These are phyloP conservation scores for Verasper variegatus DNA, from an alignment of 2,113 vertebrate genomes.

Conservation along the genomic window DNA sequence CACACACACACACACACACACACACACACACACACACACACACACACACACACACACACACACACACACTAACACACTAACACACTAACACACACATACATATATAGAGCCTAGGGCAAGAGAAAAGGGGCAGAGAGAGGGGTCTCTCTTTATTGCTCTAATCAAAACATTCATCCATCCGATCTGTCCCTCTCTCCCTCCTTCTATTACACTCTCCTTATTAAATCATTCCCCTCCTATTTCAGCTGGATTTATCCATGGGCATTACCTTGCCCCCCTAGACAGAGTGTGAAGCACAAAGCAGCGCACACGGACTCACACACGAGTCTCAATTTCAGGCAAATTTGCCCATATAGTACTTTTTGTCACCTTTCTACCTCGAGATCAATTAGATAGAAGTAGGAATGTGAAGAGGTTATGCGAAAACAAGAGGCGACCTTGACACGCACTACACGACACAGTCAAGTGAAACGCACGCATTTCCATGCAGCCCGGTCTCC, in stretches of 20 bases:
- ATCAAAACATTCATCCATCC: slow-evolving; percentile 77
- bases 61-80: background rate
- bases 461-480: slow-evolving; percentile 20
- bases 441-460: slow-evolving; percentile 3
- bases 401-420: slow-evolving; percentile 16
- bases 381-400: slow-evolving; percentile 53
- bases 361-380: background rate
- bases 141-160: slow-evolving; percentile 75
- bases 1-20: slow-evolving; percentile 29
- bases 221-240: slow-evolving; percentile 75
- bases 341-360: slow-evolving; percentile 31
- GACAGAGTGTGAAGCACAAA: background rate
- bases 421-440: slow-evolving; percentile 51
- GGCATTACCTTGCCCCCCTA: slow-evolving; percentile 57
- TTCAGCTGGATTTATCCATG: slow-evolving; percentile 61
- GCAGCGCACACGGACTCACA: background rate
- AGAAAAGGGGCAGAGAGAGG: slow-evolving; percentile 48
- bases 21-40: slow-evolving; percentile 10
- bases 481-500: background rate
- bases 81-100: slow-evolving; percentile 11
- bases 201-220: slow-evolving; percentile 70
- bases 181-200: slow-evolving; percentile 56
- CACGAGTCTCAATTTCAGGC: slow-evolving; percentile 34
- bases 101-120: slow-evolving; percentile 57
- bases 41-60: too few species aligned